Base-by-base conservation (phyloP, 2,797 vertebrate species). In the Malurus leucopterus region DNA sequence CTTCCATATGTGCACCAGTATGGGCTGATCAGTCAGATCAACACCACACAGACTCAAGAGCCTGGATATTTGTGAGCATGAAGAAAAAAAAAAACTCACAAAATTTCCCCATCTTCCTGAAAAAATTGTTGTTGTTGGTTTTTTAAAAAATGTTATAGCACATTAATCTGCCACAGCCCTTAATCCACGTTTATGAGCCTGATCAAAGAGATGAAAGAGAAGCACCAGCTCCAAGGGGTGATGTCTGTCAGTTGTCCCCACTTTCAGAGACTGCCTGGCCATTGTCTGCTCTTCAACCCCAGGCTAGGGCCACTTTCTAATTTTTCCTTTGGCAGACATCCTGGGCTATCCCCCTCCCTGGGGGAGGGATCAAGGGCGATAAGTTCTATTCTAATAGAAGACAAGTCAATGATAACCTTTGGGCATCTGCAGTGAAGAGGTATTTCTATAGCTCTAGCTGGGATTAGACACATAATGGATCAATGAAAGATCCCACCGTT, bases 1-100 rank as follows among this genome's bases (percentile, higher is more conserved):
- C 91, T 93, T 84, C 95, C 94, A 94, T 94, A 94, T 95, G 91
- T 89, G 89, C 92, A 91, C 92, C 89, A 91, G 83, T 70, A 88
- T 3, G 47, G 92, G 77, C 85, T 92, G 83, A 86, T 76, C 80
- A 86, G 82, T 53, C 79, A 50, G 68, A 70, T 67, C 74, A 84
- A 63, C 76, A 38, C 74, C 71, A 64, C 77, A 30, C 74, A 68
- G 43, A 50, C 82, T 58, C 83, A 51, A 51, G 57, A 84, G 77
- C 21, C 63, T 26, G 74, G 12, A 2, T 84, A 64, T 86, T 50
- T 88, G 72, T 30, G 40, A 82, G 44, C 22, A 32, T 0, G 3
- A 81, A 70, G 83, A 32, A 76, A 23, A 64, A 84, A 44, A 84
- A 44, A 51, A 15, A 19, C 43, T 63, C 43, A 51, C 16, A 67